These are phyloP conservation scores for Oryctes rhinoceros DNA, from an alignment of 1,140 invertebrate species.

Conservation along the genomic window DNA sequence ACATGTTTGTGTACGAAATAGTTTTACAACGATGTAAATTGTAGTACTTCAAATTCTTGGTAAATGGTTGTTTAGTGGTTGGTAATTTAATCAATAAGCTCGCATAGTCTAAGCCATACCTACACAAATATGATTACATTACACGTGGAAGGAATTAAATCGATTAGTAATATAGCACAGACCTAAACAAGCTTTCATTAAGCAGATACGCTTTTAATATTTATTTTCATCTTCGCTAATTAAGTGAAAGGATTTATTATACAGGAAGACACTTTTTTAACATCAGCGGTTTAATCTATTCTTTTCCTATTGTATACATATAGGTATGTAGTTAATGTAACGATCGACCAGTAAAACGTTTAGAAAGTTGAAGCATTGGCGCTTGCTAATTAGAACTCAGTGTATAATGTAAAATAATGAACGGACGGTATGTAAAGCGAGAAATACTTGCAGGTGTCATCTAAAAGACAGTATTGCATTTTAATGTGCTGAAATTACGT, in stretches of 20 bases:
- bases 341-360: background rate
- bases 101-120: too few species aligned
- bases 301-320: slow-evolving; percentile 8
- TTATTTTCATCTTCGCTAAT: slow-evolving; percentile 9
- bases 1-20: too few species aligned
- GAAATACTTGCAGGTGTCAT: slow-evolving; percentile 23
- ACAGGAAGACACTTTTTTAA: slow-evolving; percentile 12
- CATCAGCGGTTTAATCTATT: background rate
- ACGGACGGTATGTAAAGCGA: background rate
- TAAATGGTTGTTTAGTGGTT: too few species aligned
- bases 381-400: slow-evolving; percentile 5
- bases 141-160: too few species aligned
- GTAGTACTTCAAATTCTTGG: too few species aligned
- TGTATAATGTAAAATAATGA: slow-evolving; percentile 14
- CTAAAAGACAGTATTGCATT: background rate
- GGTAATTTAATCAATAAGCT: too few species aligned
- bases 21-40: too few species aligned
- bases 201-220: background rate
- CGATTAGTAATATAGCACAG: slow-evolving; percentile 3
- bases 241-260: slow-evolving; percentile 27
- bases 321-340: background rate
- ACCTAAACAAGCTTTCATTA: background rate
- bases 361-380: slow-evolving; percentile 32
- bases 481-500: slow-evolving; percentile 34
- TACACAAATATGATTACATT: too few species aligned